Evolutionary conservation across 2,888 invertebrate genomes (phyloP), one percentile per base, ranked within the genome.

Genomic region (Apotomis betuletana): DNA sequence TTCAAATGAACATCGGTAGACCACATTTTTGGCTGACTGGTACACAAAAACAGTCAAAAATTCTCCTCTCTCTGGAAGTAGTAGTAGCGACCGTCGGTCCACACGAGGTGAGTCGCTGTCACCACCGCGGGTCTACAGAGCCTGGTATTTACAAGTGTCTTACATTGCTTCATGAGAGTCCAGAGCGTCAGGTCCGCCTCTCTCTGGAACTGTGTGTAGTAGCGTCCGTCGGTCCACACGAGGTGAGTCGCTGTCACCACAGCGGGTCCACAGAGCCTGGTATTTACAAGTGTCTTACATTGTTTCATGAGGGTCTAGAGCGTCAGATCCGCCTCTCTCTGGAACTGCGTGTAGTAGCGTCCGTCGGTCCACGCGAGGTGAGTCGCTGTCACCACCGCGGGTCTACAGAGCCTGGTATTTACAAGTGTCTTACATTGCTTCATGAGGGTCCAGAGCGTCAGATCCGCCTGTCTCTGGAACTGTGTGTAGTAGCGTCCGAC

Each of bases 141-240:
- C 41, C 41, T 41, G 41, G 5, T 41, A 41, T 15, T 15, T 15
- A 15, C 15, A 6, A 41, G 5, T 41, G 97, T 86, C 92, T 89
- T 51, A 93, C 93, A 91, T 69, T 92, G 91, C 77, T 97, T 98
- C 98, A 99, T 99, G 5, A 99, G 91, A 0, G 95, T 96, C 99
- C 99, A 99, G 72, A 96, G 94, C 59, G 94, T 94, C 0, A 92
- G 98, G 85, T 98, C 97, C 51, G 98, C 92, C 85, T 99, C 96
- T 76, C 96, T 93, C 13, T 94, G 92, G 0, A 98, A 99, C 94
- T 99, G 99, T 41, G 97, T 94, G 87, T 96, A 98, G 87, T 99
- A 99, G 6, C 99, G 94, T 0, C 99, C 99, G 90, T 99, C 99
- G 0, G 99, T 99, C 99, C 99, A 99, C n/a, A 99, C 87, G 4